phyloP scores from a whole-genome alignment of 2,888 invertebrate genomes.

The Sussaba pulchella region DNA sequence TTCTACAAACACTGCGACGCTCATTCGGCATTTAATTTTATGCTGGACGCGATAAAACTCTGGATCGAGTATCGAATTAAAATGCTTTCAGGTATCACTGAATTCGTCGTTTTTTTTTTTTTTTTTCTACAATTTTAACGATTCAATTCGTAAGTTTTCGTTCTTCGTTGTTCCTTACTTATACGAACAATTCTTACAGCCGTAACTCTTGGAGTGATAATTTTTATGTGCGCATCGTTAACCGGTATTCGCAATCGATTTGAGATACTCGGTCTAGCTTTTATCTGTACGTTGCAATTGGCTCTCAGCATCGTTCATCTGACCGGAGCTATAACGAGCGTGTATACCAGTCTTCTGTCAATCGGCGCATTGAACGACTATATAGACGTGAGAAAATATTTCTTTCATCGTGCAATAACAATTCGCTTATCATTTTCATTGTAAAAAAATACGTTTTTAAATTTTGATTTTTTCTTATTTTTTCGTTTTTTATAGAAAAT shows the following conservation, averaged over 20 bases:
- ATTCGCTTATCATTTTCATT: background rate
- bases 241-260: slow-evolving; percentile 66
- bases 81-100: slow-evolving; percentile 71
- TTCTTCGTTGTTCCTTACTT: background rate
- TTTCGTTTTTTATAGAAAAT: slow-evolving; percentile 62
- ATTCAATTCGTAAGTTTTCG: background rate
- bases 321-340: slow-evolving; percentile 68
- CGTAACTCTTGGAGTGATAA: slow-evolving; percentile 64
- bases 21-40: slow-evolving; percentile 74
- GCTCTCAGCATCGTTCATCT: slow-evolving; percentile 69
- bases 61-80: slow-evolving; percentile 76
- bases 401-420: background rate
- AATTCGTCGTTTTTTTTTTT: background rate
- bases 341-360: slow-evolving; percentile 71
- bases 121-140: background rate
- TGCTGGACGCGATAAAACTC: slow-evolving; percentile 74
- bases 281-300: slow-evolving; percentile 73
- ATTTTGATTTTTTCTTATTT: background rate
- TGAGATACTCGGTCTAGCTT: slow-evolving; percentile 72
- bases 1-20: slow-evolving; percentile 75
- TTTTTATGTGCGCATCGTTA: slow-evolving; percentile 69
- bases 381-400: slow-evolving; percentile 67
- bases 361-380: slow-evolving; percentile 72
- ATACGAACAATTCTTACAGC: slow-evolving; percentile 41
- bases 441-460: background rate